Conservation (phyloP, 2,113 vertebrate genomes). For the Ceyx melanurus region DNA sequence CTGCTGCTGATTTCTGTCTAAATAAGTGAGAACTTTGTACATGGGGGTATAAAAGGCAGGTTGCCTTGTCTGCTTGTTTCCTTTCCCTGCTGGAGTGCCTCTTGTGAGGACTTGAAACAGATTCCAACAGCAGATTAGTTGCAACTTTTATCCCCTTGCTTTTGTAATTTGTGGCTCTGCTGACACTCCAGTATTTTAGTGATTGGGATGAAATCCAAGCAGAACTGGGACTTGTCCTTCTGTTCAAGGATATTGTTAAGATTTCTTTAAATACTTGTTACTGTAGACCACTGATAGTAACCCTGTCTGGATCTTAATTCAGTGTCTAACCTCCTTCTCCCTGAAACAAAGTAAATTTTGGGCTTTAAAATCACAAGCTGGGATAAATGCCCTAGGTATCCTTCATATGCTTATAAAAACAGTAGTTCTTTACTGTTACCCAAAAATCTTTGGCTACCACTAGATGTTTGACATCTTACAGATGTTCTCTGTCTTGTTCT, state of each 20-base stretch:
- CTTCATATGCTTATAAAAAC: background rate
- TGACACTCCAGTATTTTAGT: background rate
- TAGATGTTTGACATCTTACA: background rate
- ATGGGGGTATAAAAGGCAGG: background rate
- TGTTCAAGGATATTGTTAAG: background rate
- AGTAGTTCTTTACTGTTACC: background rate
- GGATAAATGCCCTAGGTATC: background rate
- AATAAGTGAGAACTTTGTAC: background rate
- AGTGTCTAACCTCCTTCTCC: background rate
- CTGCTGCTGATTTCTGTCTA: background rate
- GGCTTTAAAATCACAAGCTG: background rate
- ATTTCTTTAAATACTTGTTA: background rate
- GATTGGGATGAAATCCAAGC: background rate
- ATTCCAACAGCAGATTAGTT: background rate
- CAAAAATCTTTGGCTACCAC: background rate
- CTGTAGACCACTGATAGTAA: background rate
- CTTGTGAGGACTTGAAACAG: background rate
- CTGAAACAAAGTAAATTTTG: background rate
- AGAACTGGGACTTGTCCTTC: background rate
- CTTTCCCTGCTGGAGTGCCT: background rate
- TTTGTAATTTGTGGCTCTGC: background rate
- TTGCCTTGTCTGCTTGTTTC: background rate
- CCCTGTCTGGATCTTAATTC: background rate
- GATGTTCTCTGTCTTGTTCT: background rate
- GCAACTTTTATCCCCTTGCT: background rate